Conservation (phyloP, 2,888 invertebrate species). For the Aquatica leii region DNA sequence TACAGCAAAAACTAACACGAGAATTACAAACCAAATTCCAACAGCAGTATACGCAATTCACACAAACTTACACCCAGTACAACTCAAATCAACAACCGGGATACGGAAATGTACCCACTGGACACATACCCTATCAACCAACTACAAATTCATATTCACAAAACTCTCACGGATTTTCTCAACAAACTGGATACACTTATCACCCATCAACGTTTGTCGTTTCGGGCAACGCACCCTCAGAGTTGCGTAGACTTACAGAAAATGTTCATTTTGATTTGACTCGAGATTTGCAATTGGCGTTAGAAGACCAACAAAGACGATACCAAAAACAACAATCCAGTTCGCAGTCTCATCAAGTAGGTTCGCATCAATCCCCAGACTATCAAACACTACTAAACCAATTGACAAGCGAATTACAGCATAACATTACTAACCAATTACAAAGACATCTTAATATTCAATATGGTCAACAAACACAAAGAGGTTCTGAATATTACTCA, state of each 20-base stretch:
- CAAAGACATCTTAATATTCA: constrained; percentile 45
- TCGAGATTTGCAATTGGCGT: constrained; percentile 51
- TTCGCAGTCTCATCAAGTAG: background rate
- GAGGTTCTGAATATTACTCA: constrained; percentile 43
- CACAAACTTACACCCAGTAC: constrained; percentile 18
- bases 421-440: constrained; percentile 45
- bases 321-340: constrained; percentile 38
- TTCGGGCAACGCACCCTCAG: constrained; percentile 17
- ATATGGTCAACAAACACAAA: constrained; percentile 42
- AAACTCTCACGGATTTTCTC: background rate
- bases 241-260: constrained; percentile 37
- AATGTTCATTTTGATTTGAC: constrained; percentile 39
- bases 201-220: constrained; percentile 21
- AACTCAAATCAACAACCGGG: background rate
- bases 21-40: constrained; percentile 44
- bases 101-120: background rate
- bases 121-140: background rate
- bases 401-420: constrained; percentile 41
- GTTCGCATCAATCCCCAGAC: background rate
- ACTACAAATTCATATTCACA: background rate
- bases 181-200: constrained; percentile 20
- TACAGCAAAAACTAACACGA: constrained; percentile 52
- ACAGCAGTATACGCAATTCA: constrained; percentile 37
- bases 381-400: constrained; percentile 44
- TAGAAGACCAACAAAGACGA: constrained; percentile 30